Evolutionary conservation across 2,797 vertebrate species (phyloP), one percentile per base, ranked within the genome.

Genomic region (Poeciliopsis gracilis): DNA sequence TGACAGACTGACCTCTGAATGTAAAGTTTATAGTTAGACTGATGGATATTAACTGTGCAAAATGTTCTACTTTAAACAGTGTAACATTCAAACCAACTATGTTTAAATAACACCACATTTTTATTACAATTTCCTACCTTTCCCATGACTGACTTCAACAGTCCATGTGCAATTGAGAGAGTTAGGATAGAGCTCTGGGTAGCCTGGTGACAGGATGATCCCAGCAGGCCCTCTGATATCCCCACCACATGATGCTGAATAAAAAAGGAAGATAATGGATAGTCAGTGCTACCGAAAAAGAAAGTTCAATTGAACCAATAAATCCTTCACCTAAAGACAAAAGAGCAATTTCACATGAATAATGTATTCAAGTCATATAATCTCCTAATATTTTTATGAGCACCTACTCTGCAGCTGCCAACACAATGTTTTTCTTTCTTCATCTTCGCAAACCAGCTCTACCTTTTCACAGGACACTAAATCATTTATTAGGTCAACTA

Each of bases 141-240:
- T 96, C 77, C 98, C 98, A 78, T 99, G 98, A 79, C 96, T 98
- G 89, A 99, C 98, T 94, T 99, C 98, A 78, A 99, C 97, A 69
- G 97, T 98, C 98, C 98, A 99, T 0, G 98, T 99, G 87, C 98
- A 99, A 90, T 99, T 99, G 75, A 99, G 88, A 45, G 98, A 99
- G 95, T 97, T 99, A 77, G 98, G 98, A 93, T 99, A 99, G 16
- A 98, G 94, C 94, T 99, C 98, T 0, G 98, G 98, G 88, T 96
- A 99, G 78, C 98, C 98, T 30, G 98, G 98, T 74, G 98, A 99
- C 86, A 99, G 94, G 89, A 99, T 99, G 86, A 98, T 98, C 80
- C 98, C 98, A 84, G 95, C 95, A 28, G 97, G 97, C 77, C 97
- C 98, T 92, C 95, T 96, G 86, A 99, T 96, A 90, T 99, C 97